Evolutionary conservation across 2,113 vertebrate species (phyloP).

Genomic region (human (Homo sapiens)): DNA sequence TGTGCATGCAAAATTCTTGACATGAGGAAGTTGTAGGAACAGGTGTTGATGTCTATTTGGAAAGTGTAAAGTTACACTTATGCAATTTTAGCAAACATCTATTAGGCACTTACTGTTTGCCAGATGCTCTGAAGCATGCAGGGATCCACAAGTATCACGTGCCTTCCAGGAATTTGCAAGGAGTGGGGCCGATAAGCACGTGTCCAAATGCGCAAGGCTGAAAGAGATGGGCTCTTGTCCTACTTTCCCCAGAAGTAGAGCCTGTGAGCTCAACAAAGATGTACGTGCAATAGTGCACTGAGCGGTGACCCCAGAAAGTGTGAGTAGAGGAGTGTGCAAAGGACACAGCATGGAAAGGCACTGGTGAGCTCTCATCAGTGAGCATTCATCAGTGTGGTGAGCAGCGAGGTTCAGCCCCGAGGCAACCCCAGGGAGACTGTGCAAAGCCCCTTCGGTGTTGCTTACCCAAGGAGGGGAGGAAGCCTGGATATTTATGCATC

Average conservation of each 20-base stretch:
- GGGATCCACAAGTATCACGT: background rate
- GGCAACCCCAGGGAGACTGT: background rate
- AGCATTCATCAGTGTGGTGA: background rate
- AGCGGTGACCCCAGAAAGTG: background rate
- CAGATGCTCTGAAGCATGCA: background rate
- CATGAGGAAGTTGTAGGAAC: background rate
- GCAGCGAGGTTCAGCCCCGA: background rate
- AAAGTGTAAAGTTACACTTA: background rate
- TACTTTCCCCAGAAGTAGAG: background rate
- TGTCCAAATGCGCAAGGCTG: background rate
- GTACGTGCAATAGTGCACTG: rapidly evolving
- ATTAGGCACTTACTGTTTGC: background rate
- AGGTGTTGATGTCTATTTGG: too few species aligned
- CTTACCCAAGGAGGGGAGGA: background rate
- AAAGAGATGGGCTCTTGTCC: background rate
- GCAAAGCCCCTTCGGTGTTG: background rate
- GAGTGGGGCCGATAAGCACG: rapidly evolving
- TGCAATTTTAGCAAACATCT: background rate
- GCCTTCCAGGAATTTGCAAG: background rate
- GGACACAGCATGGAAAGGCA: background rate
- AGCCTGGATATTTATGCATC: background rate
- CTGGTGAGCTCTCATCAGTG: rapidly evolving
- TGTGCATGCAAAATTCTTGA: background rate
- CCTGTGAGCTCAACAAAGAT: background rate
- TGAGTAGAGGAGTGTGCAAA: background rate